phyloP scores from a whole-genome alignment of 2,797 vertebrate genomes.

The Atherinosoma microstoma region DNA sequence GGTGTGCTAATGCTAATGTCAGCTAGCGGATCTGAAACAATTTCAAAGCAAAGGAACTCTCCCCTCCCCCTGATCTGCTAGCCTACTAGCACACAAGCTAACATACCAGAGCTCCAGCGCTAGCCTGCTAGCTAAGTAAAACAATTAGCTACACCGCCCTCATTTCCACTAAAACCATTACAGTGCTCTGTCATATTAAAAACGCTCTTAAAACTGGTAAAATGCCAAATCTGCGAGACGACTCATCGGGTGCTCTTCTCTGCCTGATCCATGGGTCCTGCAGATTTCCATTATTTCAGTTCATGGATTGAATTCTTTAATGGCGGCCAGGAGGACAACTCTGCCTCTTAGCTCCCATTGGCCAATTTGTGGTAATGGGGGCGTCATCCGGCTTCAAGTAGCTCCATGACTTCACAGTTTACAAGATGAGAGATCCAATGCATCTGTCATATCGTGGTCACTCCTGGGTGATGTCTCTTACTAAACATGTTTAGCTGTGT shows the following conservation, averaged over 20 bases:
- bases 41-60: conserved; percentile 82
- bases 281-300: conserved; percentile 93
- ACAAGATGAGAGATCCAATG: conserved; percentile 77
- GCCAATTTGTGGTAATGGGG: conserved; percentile 84
- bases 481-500: conserved; percentile 34
- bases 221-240: conserved; percentile 49
- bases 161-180: conserved; percentile 58
- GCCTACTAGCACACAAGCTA: conserved; percentile 80
- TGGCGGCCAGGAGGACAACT: conserved; percentile 97
- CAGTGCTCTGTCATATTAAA: conserved; percentile 58
- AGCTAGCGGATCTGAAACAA: conserved; percentile 79
- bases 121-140: conserved; percentile 77
- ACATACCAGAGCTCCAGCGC: conserved; percentile 81
- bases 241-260: conserved; percentile 72
- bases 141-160: conserved; percentile 72
- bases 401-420: conserved; percentile 84
- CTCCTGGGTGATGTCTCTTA: conserved; percentile 40
- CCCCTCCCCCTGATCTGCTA: conserved; percentile 86
- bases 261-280: conserved; percentile 80
- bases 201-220: conserved; percentile 53
- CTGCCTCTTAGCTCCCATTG: conserved; percentile 88
- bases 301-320: conserved; percentile 98
- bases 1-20: conserved; percentile 73
- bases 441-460: conserved; percentile 73
- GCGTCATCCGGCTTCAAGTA: conserved; percentile 78